Evolutionary conservation across 92 coral and sea anemone species (phyloP).

Genomic region (Umimayanthus chanpuru): DNA sequence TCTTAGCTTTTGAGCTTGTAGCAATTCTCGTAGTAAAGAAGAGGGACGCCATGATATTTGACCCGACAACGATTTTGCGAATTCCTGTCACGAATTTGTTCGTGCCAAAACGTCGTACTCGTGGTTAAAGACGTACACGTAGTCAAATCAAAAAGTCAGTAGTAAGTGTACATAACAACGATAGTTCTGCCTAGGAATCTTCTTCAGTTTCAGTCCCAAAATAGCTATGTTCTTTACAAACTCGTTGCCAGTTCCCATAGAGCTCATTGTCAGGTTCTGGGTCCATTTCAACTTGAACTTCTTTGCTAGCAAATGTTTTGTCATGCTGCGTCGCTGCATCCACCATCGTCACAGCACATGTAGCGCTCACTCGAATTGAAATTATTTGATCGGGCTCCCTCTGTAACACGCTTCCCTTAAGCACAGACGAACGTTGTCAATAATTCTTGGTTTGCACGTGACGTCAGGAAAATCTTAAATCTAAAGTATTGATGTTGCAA

Average conservation of each 20-base stretch:
- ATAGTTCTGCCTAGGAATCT: background rate
- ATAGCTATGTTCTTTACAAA: constrained; percentile 26
- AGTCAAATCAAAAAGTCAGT: too few relatives aligned
- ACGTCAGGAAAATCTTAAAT: too few relatives aligned
- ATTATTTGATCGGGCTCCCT: constrained; percentile 14
- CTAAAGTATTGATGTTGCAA: too few relatives aligned
- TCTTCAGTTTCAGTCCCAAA: background rate
- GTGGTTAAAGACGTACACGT: too few relatives aligned
- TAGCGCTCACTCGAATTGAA: background rate
- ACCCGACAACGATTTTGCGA: too few relatives aligned
- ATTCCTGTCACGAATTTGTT: too few relatives aligned
- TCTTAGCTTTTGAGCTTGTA: too few relatives aligned
- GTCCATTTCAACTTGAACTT: constrained; percentile 21
- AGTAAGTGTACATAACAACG: too few relatives aligned
- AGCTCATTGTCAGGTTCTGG: background rate
- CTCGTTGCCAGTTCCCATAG: constrained; percentile 10
- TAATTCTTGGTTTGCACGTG: too few relatives aligned
- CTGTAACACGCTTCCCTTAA: constrained; percentile 6
- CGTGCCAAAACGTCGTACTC: too few relatives aligned
- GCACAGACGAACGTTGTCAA: background rate
- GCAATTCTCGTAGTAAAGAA: too few relatives aligned
- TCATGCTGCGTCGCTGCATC: constrained; percentile 24
- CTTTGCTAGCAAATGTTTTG: background rate
- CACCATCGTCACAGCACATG: background rate
- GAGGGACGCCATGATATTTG: too few relatives aligned